Evolutionary conservation across 2,113 vertebrate species (phyloP), one percentile per base, ranked within the genome.

Genomic region (Helogale parvula): DNA sequence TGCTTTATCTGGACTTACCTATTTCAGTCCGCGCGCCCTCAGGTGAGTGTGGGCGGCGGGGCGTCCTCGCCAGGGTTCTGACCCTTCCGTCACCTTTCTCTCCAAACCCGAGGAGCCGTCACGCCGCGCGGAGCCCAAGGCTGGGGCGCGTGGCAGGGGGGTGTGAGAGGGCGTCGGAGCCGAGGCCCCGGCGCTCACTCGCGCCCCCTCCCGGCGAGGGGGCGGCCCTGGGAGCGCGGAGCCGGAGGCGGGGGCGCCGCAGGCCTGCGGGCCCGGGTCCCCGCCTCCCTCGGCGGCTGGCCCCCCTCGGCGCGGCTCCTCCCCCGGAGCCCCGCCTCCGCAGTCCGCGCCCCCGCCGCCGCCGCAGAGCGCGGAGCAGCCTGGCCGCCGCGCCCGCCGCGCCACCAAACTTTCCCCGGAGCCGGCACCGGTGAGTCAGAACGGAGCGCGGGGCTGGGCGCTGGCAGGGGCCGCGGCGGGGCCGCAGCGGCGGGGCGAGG

Each of bases 321-420:
- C 96, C 93, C 27, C 35, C 63, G 2, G 66, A 7, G 52, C 90
- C 74, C 66, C n/a, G 77, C 65, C 66, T 74, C 71, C 60, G 60
- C 29, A 9, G 45, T 17, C 41, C 5, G n/a, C 79, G 94, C 45
- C 33, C 17, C 16, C 2, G 0, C 69, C 50, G 47, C 47, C 14
- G 38, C 72, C 27, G 23, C 57, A 2, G 29, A 47, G 71, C 97
- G 12, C 72, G 3, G 8, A 69, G 65, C 76, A 45, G 68, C 84
- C 79, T 31, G 96, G 74, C 93, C 1, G 16, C 90, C 35, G 38
- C 47, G 2, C 71, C 25, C 29, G 38, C 82, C 27, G 17, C 47
- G 15, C 81, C 81, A 6, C 95, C 80, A 98, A 98, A 98, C 97
- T 98, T 98, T 98, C 94, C 92, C 90, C 0, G 88, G 97, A 91